Conservation (phyloP, 2,888 invertebrate species). For the Halictus quadricinctus region DNA sequence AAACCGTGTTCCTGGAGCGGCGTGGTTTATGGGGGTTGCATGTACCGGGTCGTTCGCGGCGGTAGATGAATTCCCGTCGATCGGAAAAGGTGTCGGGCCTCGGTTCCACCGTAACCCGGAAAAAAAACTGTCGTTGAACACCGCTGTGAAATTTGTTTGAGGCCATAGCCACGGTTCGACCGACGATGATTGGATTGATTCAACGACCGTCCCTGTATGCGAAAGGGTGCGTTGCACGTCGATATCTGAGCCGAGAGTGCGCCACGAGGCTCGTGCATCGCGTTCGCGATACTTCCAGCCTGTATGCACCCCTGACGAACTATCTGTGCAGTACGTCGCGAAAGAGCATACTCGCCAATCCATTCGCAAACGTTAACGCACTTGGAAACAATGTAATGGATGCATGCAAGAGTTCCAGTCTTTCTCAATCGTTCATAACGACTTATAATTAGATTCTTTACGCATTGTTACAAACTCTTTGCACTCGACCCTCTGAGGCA, state of each 20-base stretch:
- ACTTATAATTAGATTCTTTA: too few relatives aligned
- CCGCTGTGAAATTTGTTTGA: background rate
- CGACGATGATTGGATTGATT: conserved; percentile 10
- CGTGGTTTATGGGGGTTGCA: background rate
- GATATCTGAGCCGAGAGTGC: conserved; percentile 24
- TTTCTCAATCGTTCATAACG: background rate
- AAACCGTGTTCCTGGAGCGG: background rate
- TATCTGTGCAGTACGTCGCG: conserved; percentile 15
- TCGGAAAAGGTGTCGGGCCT: background rate
- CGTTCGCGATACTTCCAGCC: conserved; percentile 14
- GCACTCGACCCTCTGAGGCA: too few relatives aligned
- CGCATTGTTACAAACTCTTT: too few relatives aligned
- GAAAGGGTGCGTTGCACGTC: conserved; percentile 7
- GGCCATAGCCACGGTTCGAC: background rate
- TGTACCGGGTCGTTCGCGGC: background rate
- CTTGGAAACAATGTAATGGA: background rate
- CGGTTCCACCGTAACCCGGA: background rate
- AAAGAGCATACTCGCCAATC: background rate
- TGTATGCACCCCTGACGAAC: conserved; percentile 30
- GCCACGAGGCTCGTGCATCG: background rate
- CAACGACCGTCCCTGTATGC: background rate
- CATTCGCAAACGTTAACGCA: background rate
- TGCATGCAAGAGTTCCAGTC: background rate
- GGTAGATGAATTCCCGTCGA: background rate
- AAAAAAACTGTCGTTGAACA: background rate